phyloP scores from a whole-genome alignment of 2,797 vertebrate species.

The Megalops cyprinoides region DNA sequence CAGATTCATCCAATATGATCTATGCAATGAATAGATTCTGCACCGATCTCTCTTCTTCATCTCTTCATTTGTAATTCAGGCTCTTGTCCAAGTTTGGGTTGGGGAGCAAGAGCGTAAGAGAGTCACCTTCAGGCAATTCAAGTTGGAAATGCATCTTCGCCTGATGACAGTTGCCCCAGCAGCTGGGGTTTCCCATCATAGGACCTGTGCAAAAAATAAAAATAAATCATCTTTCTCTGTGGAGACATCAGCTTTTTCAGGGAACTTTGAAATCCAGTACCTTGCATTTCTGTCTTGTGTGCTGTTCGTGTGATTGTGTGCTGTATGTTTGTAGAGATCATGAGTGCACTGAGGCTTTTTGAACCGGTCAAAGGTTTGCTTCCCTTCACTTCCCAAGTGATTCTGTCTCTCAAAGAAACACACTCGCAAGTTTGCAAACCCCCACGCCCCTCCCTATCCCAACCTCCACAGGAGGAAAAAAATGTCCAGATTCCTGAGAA shows the following conservation, averaged over 20 bases:
- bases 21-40: constrained; percentile 17
- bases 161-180: neutral
- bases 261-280: neutral
- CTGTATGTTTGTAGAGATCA: neutral
- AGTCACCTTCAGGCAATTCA: constrained; percentile 10
- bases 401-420: neutral
- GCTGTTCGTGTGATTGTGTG: neutral
- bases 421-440: neutral
- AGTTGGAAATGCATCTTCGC: neutral
- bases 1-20: constrained; percentile 8
- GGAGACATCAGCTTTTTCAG: neutral
- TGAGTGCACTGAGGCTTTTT: neutral
- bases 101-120: neutral
- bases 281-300: neutral
- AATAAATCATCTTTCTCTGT: neutral
- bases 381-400: neutral
- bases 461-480: too few species aligned
- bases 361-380: neutral
- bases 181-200: neutral
- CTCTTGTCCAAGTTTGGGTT: neutral
- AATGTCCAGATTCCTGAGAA: too few species aligned
- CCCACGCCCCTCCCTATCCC: too few species aligned
- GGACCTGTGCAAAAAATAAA: too few species aligned
- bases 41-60: neutral
- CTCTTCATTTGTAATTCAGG: neutral